Percentiles rank a stretch among this genome's conserved stretches.
Conservation (phyloP, 2,888 invertebrate genomes). For the Bhutanitis thaidina region DNA sequence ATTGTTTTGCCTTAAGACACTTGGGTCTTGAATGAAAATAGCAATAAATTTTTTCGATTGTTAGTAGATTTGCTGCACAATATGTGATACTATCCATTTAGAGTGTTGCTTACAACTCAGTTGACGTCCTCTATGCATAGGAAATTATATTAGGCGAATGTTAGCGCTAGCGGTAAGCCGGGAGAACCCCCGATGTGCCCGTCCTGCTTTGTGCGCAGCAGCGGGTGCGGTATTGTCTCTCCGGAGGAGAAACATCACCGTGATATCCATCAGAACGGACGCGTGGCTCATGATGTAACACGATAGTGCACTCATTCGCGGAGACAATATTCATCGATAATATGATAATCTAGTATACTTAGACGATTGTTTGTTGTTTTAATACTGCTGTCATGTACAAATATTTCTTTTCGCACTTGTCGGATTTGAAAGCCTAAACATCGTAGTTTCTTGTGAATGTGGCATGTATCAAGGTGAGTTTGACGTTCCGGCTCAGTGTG, state of each 20-base stretch:
- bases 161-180: conserved; percentile 49
- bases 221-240: conserved; percentile 1
- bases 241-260: background rate
- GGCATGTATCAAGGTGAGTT: background rate
- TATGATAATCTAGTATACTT: background rate
- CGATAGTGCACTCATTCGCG: background rate
- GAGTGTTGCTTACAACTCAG: conserved; percentile 68
- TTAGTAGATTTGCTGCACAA: conserved; percentile 67
- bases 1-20: conserved; percentile 70
- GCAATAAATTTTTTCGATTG: conserved; percentile 67
- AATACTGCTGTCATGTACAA: conserved; percentile 4
- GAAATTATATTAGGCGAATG: conserved; percentile 73
- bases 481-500: background rate
- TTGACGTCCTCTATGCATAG: conserved; percentile 74
- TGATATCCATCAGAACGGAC: too few species aligned
- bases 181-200: conserved; percentile 59
- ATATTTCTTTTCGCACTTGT: conserved; percentile 6
- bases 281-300: too few species aligned
- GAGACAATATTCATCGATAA: conserved; percentile 3
- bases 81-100: conserved; percentile 71
- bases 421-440: background rate
- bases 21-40: conserved; percentile 65
- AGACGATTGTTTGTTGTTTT: conserved; percentile 5
- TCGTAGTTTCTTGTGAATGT: background rate
- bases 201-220: conserved; percentile 5